Conservation (phyloP, 2,888 invertebrate species). For the Caenorhabditis zanzibari region DNA sequence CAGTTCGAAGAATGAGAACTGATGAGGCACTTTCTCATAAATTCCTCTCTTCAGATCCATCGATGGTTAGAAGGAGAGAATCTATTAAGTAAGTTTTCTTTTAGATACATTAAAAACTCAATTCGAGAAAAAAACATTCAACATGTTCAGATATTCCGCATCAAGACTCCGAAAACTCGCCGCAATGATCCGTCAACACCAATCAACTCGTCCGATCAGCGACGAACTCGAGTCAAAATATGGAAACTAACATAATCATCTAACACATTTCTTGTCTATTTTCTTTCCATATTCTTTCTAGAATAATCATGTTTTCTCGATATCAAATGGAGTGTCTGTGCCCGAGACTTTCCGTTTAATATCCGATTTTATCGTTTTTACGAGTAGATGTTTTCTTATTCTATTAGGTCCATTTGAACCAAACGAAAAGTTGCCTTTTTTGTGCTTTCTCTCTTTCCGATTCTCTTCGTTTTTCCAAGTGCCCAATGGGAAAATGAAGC, state of each 20-base stretch:
- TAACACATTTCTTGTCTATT: constrained; percentile 6
- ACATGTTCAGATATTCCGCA: constrained; percentile 72
- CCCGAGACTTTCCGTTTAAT: constrained; percentile 31
- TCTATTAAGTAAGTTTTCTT: constrained; percentile 77
- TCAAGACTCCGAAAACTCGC: constrained; percentile 73
- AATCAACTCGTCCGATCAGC: constrained; percentile 41
- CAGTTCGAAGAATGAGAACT: constrained; percentile 92
- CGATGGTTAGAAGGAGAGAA: constrained; percentile 94
- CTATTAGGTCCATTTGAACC: background rate
- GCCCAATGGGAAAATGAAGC: constrained; percentile 35
- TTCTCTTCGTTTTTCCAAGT: constrained; percentile 13
- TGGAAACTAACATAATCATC: constrained; percentile 41
- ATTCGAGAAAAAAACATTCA: background rate
- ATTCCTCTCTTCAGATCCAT: constrained; percentile 94
- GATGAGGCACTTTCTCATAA: constrained; percentile 97
- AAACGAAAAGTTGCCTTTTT: constrained; percentile 38
- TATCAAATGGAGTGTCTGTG: constrained; percentile 24
- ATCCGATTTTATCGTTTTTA: constrained; percentile 53
- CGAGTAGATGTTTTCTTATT: constrained; percentile 45
- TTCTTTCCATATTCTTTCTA: constrained; percentile 5
- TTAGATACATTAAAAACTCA: background rate
- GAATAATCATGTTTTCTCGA: constrained; percentile 21
- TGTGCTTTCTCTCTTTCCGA: constrained; percentile 46
- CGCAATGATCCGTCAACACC: constrained; percentile 69
- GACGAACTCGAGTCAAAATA: constrained; percentile 58